phyloP scores from a whole-genome alignment of 2,797 vertebrate genomes.

The Centropyge bicolor region DNA sequence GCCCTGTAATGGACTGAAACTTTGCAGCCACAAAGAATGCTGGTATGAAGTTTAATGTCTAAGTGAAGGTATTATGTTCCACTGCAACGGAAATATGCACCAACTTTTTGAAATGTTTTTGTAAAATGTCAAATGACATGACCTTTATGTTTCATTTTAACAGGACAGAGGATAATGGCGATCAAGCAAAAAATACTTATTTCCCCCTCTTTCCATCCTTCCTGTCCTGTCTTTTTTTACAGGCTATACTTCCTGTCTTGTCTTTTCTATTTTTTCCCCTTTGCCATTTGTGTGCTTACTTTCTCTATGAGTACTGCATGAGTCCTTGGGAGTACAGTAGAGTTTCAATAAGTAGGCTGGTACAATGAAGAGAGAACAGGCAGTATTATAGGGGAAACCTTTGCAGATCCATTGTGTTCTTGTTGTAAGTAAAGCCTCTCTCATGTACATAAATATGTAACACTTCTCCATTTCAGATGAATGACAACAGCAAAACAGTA shows the following conservation, averaged over 20 bases:
- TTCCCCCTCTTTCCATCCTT: neutral
- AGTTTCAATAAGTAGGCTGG: neutral
- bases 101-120: neutral
- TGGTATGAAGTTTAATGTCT: neutral
- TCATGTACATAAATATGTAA: neutral
- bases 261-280: neutral
- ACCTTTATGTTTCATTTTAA: neutral
- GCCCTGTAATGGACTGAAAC: neutral
- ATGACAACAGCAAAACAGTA: slow-evolving; percentile 59
- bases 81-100: neutral
- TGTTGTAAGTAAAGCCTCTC: neutral
- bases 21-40: neutral
- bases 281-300: neutral
- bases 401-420: neutral
- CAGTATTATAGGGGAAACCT: neutral
- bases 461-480: slow-evolving; percentile 26
- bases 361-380: neutral
- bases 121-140: no score
- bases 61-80: neutral
- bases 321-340: neutral
- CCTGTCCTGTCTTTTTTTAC: slow-evolving; percentile 11
- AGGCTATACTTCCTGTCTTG: slow-evolving; percentile 9
- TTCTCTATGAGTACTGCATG: neutral
- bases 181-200: neutral
- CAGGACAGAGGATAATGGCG: neutral